phyloP scores from a whole-genome alignment of 2,888 invertebrate genomes.

The Agrotis exclamationis region DNA sequence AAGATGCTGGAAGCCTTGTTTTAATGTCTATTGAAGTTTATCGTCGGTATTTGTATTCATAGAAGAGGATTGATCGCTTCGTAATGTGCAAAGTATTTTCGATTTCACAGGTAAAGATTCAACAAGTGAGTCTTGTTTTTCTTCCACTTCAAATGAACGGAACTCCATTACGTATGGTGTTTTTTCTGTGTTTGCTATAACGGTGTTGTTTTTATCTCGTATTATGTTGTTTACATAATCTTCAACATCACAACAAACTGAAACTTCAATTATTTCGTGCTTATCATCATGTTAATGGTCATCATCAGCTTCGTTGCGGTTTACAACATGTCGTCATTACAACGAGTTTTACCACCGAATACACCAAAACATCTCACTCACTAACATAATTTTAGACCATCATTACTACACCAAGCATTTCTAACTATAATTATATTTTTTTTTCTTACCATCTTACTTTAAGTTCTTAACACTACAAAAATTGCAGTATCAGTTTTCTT shows the following conservation, averaged over 20 bases:
- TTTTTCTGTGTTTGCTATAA: not conserved
- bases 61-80: conserved; percentile 26
- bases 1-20: conserved; percentile 43
- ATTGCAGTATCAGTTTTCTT: no score
- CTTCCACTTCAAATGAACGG: not conserved
- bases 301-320: not conserved
- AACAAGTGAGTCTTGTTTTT: not conserved
- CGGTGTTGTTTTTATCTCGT: not conserved
- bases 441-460: no score
- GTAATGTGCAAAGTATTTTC: conserved; percentile 23
- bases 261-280: not conserved
- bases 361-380: not conserved
- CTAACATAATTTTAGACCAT: not conserved
- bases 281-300: no score
- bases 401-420: not conserved
- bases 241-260: not conserved
- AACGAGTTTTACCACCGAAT: not conserved
- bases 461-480: no score
- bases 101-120: not conserved
- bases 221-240: not conserved
- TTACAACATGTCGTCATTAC: not conserved
- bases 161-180: not conserved
- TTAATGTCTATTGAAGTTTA: conserved; percentile 45
- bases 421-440: no score
- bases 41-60: conserved; percentile 32